Evolutionary conservation across 2,797 vertebrate species (phyloP).

Genomic region (Sebastes cheni): DNA sequence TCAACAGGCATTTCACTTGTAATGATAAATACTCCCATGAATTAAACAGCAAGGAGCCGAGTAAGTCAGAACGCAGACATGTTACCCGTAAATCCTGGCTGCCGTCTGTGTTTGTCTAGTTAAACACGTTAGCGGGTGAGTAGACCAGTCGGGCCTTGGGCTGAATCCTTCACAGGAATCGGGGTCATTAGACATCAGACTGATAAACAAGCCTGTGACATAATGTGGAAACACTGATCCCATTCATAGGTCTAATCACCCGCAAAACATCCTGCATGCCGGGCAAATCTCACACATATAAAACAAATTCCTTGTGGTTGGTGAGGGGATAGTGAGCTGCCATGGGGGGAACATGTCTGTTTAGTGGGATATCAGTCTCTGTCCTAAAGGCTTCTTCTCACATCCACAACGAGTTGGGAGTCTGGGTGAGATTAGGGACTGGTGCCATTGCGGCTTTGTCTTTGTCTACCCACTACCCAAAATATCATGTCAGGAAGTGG

Average conservation of each 20-base stretch:
- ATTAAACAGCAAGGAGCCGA: constrained; percentile 67
- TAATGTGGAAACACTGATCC: constrained; percentile 85
- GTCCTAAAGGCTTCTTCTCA: constrained; percentile 56
- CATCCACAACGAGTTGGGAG: constrained; percentile 54
- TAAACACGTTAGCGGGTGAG: constrained; percentile 56
- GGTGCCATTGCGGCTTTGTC: constrained; percentile 63
- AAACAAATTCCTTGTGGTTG: constrained; percentile 78
- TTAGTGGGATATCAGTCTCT: constrained; percentile 60
- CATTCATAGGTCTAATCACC: constrained; percentile 74
- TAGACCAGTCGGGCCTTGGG: constrained; percentile 44
- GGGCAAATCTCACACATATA: constrained; percentile 79
- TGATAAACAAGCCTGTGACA: constrained; percentile 79
- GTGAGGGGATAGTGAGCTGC: constrained; percentile 56
- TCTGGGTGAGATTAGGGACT: constrained; percentile 70
- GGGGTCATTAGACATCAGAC: constrained; percentile 66
- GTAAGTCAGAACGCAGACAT: constrained; percentile 58
- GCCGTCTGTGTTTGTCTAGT: constrained; percentile 54
- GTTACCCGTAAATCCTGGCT: constrained; percentile 58
- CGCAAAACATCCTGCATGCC: constrained; percentile 74
- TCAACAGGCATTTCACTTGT: constrained; percentile 60
- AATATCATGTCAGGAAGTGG: constrained; percentile 63
- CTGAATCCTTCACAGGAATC: constrained; percentile 58
- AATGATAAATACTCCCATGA: constrained; percentile 70
- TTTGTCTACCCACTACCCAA: constrained; percentile 50
- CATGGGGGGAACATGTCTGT: constrained; percentile 38